Evolutionary conservation across 2,888 invertebrate genomes (phyloP).

Genomic region (Lasioglossum lativentre): DNA sequence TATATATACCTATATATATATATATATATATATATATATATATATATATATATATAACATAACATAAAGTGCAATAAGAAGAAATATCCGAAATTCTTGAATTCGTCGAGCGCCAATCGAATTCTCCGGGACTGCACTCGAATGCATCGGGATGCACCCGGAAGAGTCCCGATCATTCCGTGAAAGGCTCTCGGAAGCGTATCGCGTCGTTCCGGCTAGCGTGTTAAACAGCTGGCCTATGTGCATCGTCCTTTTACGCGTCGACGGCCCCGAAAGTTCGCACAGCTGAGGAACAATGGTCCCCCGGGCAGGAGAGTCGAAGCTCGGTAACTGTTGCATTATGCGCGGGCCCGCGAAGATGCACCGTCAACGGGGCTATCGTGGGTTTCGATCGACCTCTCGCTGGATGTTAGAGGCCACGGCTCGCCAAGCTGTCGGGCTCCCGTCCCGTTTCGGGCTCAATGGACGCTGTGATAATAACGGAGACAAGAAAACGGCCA

Average conservation of each 20-base stretch:
- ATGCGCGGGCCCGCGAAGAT: slow-evolving; percentile 53
- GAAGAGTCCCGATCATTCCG: background rate
- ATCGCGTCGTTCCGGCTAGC: background rate
- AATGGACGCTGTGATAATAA: slow-evolving; percentile 46
- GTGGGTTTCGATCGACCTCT: slow-evolving; percentile 72
- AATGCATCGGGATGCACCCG: too few species aligned
- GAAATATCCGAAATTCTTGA: too few species aligned
- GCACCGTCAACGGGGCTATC: slow-evolving; percentile 70
- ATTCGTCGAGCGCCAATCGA: background rate
- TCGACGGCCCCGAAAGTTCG: slow-evolving; percentile 64
- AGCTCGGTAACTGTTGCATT: slow-evolving; percentile 66
- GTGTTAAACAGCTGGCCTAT: slow-evolving; percentile 12
- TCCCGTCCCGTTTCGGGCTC: slow-evolving; percentile 39
- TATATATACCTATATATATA: too few species aligned
- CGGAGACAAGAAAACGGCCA: slow-evolving; percentile 19
- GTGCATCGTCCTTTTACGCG: slow-evolving; percentile 24
- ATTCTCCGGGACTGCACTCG: too few species aligned
- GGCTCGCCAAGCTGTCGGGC: slow-evolving; percentile 22
- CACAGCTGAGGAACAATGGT: slow-evolving; percentile 67
- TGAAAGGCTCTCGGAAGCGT: background rate
- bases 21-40: too few species aligned
- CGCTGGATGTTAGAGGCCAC: slow-evolving; percentile 61
- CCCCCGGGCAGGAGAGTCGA: slow-evolving; percentile 40
- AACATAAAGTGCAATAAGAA: too few species aligned
- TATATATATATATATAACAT: too few species aligned